Evolutionary conservation across 2,113 vertebrate genomes (phyloP).

Genomic region (Lonchura striata): DNA sequence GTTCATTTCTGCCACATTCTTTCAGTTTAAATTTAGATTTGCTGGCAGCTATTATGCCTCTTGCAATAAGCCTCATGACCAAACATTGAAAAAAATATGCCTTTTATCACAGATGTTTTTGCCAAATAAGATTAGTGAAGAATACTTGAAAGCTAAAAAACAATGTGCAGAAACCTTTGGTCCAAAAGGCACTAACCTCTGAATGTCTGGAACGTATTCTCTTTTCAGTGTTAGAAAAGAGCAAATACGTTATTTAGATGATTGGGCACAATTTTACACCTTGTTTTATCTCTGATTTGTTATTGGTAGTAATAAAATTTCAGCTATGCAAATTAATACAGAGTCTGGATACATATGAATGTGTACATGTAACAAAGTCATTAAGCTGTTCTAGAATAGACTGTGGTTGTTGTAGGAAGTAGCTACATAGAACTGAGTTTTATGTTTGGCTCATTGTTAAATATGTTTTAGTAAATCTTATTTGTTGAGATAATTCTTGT

Average conservation of each 20-base stretch:
- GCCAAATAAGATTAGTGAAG: constrained; percentile 74
- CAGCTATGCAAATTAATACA: background rate
- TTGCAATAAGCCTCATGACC: constrained; percentile 35
- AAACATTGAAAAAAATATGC: constrained; percentile 60
- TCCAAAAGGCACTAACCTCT: constrained; percentile 36
- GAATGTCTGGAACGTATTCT: constrained; percentile 38
- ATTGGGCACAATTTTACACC: background rate
- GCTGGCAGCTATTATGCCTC: constrained; percentile 46
- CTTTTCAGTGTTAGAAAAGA: constrained; percentile 56
- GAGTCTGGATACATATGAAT: background rate
- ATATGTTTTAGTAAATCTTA: background rate
- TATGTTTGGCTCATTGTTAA: background rate
- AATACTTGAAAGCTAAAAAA: constrained; percentile 63
- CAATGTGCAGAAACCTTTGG: constrained; percentile 48
- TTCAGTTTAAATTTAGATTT: constrained; percentile 70
- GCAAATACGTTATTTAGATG: constrained; percentile 26
- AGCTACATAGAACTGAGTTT: background rate
- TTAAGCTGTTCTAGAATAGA: background rate
- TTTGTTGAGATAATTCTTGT: background rate
- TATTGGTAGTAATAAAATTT: background rate
- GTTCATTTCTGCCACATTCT: constrained; percentile 70
- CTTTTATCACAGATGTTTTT: constrained; percentile 68
- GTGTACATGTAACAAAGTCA: background rate
- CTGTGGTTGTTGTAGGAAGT: background rate
- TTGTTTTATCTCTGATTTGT: background rate